Evolutionary conservation across 2,113 vertebrate species (phyloP), one percentile per base, ranked within the genome.

Genomic region (Pterocles orientalis): DNA sequence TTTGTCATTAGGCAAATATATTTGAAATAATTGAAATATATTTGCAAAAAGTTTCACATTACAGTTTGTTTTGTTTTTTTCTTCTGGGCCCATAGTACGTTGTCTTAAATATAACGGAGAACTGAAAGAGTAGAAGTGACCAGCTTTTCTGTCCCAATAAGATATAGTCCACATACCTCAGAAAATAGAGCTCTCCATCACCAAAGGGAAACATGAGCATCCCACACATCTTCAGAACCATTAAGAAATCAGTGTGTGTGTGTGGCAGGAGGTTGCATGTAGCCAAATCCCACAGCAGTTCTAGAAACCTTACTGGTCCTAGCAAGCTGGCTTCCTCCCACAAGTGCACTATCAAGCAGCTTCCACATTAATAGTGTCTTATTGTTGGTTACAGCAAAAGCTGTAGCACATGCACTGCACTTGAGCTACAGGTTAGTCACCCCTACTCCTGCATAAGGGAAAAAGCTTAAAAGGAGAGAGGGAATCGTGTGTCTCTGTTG

Each of bases 361-460:
- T 10, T 76, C 34, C 48, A 61, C 23, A 3, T 71, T 33, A 54
- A 36, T 12, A 23, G 7, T 4, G 4, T 16, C 41, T 50, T 61
- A 13, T 3, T 65, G 48, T 6, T 51, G 47, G 12, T 57, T 61
- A 54, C 28, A 78, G 31, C 11, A 54, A 83, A 95, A 87, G 61
- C 18, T 36, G 31, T 33, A 61, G 36, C 68, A 57, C 0, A 0
- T 3, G 4, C 3, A 5, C 14, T 29, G 31, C 25, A 15, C 14
- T 41, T 78, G 48, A 84, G 28, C 9, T 58, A 54, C 14, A 39
- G 2, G 23, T 62, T 56, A 4, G 0, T 28, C 48, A 73, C 3
- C 3, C 3, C 10, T 51, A 53, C 4, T 3, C 16, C 14, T 43
- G 11, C 12, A 7, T 28, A 82, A 62, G 24, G 7, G 13, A 75